phyloP scores from a whole-genome alignment of 2,797 vertebrate species.

The Dallia pectoralis region DNA sequence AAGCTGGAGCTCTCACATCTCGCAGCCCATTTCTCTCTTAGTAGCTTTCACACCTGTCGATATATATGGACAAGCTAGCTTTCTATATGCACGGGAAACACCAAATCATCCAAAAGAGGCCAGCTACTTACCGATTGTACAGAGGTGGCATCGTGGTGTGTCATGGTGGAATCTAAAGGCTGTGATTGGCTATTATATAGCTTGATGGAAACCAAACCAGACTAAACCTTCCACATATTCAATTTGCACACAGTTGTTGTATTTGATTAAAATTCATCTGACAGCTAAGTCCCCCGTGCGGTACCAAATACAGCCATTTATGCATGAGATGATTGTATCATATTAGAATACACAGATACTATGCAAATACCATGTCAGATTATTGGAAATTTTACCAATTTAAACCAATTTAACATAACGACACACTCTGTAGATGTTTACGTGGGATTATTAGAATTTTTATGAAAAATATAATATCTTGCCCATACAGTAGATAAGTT shows the following conservation, averaged over 20 bases:
- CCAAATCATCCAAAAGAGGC: neutral
- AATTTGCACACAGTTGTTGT: neutral
- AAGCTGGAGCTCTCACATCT: neutral
- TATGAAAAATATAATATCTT: no score
- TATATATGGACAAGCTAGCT: neutral
- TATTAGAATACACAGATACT: neutral
- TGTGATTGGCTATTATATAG: neutral
- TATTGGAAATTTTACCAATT: neutral
- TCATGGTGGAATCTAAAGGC: neutral
- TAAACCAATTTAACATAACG: no score
- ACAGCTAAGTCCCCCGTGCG: neutral
- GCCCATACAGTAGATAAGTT: no score
- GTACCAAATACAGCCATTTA: neutral
- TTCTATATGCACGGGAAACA: neutral
- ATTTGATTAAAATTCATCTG: neutral
- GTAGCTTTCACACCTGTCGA: neutral
- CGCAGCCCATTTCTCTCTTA: neutral
- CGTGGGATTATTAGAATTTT: no score
- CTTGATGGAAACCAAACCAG: neutral
- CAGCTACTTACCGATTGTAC: neutral
- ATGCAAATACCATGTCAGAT: neutral
- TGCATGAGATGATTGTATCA: neutral
- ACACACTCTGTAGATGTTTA: no score
- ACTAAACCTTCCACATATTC: neutral
- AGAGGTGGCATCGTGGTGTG: neutral